Evolutionary conservation across 1,140 invertebrate genomes (phyloP).

Genomic region (Tetramorium alpestre): DNA sequence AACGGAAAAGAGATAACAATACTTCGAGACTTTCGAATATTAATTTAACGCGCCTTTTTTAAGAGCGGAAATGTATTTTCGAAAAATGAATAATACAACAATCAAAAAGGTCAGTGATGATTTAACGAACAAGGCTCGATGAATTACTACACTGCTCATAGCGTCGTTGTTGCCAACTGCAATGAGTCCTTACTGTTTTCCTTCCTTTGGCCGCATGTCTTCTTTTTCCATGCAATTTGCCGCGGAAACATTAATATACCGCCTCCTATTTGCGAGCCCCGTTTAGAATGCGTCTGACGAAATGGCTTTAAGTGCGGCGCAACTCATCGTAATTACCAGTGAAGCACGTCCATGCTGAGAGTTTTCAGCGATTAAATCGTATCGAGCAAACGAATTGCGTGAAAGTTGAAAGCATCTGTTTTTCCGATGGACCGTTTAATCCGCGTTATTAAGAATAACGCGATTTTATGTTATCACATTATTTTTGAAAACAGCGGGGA

Average conservation of each 20-base stretch:
- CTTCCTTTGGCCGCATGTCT: background rate
- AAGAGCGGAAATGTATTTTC: background rate
- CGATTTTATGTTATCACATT: background rate
- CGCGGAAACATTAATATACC: conserved; percentile 60
- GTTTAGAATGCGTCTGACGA: conserved; percentile 49
- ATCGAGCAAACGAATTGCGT: background rate
- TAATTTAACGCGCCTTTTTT: too few relatives aligned
- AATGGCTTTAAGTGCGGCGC: conserved; percentile 36
- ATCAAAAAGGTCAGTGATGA: background rate
- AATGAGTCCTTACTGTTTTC: conserved; percentile 10
- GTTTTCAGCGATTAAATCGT: conserved; percentile 7
- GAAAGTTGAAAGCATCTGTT: conserved; percentile 3
- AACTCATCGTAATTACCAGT: conserved; percentile 46
- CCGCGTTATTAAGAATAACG: background rate
- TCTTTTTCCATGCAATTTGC: conserved; percentile 50
- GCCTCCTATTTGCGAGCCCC: conserved; percentile 17
- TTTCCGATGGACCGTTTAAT: background rate
- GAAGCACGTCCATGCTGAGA: background rate
- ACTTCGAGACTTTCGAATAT: too few relatives aligned
- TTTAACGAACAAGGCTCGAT: background rate
- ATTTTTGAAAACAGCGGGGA: background rate
- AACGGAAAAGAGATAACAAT: too few relatives aligned
- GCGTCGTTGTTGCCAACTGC: background rate
- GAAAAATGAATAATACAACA: background rate
- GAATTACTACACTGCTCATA: conserved; percentile 8